A percentile compares a stretch with the other conserved stretches of the same genome.
phyloP scores from a whole-genome alignment of 2,797 vertebrate species.

The Benthosema pterotum region DNA sequence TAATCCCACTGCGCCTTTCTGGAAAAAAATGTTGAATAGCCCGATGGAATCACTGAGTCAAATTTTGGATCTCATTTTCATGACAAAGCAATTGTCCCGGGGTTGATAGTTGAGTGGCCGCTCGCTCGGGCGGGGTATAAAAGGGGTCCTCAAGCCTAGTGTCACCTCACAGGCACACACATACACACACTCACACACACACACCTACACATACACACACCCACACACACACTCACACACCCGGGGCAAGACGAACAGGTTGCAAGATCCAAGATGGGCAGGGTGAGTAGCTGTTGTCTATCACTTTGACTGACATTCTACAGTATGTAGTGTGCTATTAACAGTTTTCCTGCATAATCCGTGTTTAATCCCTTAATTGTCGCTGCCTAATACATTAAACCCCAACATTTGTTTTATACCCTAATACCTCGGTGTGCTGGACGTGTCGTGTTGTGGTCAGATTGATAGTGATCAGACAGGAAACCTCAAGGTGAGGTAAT shows the following conservation, averaged over 20 bases:
- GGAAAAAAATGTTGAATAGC: slow-evolving; percentile 83
- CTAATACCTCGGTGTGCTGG: too few relatives aligned
- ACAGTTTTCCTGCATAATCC: too few relatives aligned
- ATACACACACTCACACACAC: not conserved
- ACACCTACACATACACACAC: not conserved
- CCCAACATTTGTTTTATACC: too few relatives aligned
- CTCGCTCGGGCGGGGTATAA: slow-evolving; percentile 74
- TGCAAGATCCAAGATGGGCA: slow-evolving; percentile 19
- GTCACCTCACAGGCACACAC: slow-evolving; percentile 8
- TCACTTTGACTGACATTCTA: not conserved
- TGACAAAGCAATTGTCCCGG: slow-evolving; percentile 85
- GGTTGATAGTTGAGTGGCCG: slow-evolving; percentile 66
- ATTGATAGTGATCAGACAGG: too few relatives aligned
- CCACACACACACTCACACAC: not conserved
- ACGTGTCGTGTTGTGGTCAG: too few relatives aligned
- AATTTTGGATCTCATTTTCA: slow-evolving; percentile 88
- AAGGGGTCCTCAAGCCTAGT: slow-evolving; percentile 59
- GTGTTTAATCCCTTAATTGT: too few relatives aligned
- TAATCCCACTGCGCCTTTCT: slow-evolving; percentile 86
- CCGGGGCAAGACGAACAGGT: not conserved
- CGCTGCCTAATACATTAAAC: too few relatives aligned
- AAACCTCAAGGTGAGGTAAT: too few relatives aligned
- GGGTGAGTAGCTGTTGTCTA: slow-evolving; percentile 22
- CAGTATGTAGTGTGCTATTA: too few relatives aligned
- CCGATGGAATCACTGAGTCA: slow-evolving; percentile 86